Base-by-base conservation (phyloP, 1,140 invertebrate species). In the Cydia strobilella region DNA sequence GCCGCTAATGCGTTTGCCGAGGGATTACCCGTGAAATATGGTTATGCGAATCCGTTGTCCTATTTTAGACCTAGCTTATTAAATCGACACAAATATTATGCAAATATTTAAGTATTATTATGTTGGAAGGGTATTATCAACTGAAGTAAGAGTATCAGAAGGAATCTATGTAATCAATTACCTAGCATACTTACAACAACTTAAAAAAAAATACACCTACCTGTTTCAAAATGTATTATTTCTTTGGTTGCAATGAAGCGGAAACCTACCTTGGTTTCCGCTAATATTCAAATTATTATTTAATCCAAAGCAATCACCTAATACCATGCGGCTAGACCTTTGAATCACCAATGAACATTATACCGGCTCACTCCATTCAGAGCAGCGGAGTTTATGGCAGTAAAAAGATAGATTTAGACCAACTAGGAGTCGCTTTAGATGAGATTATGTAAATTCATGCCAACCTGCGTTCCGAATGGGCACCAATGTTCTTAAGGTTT, bases 331-430 rank as follows among this genome's bases (percentile, higher is more conserved):
- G 27, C n/a, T 35, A 69, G n/a, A 69, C 35, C 20, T 2, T 65
- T 65, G 63, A 35, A 59, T 59, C 20, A 31, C 63, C 25, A 69
- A 69, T 69, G 35, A 69, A 42, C 65, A 18, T 69, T 35, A 59
- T n/a, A 59, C 63, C 9, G 35, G 35, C 27, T 35, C 31, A 39
- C 35, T 69, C 31, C 7, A 69, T 69, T 69, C 65, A 35, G 31
- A 39, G 12, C 27, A 18, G 27, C n/a, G 63, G 63, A 23, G 25
- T 42, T 69, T 42, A 69, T 39, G 31, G 65, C 65, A 69, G 31
- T 69, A 69, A 69, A 69, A 69, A 69, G 27, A 69, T 35, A 69
- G 65, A 69, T 69, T 69, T 69, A 69, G 65, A 69, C 65, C 65
- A 69, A 69, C 65, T 69, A 69, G 15, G 27, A n/a, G 65, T 39